Evolutionary conservation across 2,113 vertebrate species (phyloP).

Genomic region (Pseudonaja textilis): DNA sequence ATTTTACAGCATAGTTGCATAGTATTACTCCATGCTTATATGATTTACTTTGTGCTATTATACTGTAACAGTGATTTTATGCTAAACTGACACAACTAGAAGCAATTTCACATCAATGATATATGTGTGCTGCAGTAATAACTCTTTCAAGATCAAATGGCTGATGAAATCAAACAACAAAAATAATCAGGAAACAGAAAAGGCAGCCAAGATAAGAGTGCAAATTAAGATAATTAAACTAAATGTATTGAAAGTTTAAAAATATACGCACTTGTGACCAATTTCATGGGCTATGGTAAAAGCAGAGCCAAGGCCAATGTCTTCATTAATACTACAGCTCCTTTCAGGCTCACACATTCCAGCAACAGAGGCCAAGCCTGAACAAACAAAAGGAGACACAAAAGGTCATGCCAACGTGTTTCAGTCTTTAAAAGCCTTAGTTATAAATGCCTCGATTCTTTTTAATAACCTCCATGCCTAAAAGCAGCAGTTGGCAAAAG

Average conservation of each 20-base stretch:
- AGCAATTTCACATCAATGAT: neutral
- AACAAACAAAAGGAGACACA: conserved; percentile 82
- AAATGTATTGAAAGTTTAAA: conserved; percentile 66
- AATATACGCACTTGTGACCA: conserved; percentile 97
- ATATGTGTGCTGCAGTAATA: neutral
- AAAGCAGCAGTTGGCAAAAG: conserved; percentile 81
- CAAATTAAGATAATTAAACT: conserved; percentile 49
- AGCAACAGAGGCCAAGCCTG: conserved; percentile 97
- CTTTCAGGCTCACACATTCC: conserved; percentile 99
- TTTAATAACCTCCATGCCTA: conserved; percentile 78
- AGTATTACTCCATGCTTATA: neutral
- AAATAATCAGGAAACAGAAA: conserved; percentile 37
- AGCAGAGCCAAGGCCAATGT: conserved; percentile 97
- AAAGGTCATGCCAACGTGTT: conserved; percentile 84
- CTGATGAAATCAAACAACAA: conserved; percentile 7
- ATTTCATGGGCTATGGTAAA: conserved; percentile 99
- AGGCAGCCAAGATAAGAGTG: conserved; percentile 50
- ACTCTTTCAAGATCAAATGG: neutral
- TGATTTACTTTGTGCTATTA: neutral
- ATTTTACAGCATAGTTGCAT: neutral
- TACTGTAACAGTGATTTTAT: neutral
- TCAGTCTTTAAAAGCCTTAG: conserved; percentile 76
- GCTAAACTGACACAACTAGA: neutral
- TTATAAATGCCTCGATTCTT: conserved; percentile 82
- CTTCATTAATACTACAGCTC: conserved; percentile 99